Conservation (phyloP, 2,888 invertebrate genomes). For the Eupithecia pulchellata region DNA sequence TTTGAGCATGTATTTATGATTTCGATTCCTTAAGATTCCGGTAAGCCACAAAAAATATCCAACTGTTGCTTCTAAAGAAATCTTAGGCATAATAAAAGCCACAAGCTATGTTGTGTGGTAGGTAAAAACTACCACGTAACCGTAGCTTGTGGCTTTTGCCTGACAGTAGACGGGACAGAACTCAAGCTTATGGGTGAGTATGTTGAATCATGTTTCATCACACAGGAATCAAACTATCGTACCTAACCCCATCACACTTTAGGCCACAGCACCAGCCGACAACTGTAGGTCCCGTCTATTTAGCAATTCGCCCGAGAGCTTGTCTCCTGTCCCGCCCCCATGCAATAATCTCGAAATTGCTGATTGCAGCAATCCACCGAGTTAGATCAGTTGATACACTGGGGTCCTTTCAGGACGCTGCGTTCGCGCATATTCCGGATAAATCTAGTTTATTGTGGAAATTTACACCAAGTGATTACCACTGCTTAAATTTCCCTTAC, state of each 20-base stretch:
- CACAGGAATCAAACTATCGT: no score
- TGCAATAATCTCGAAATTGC: slow-evolving; percentile 76
- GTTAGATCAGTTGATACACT: slow-evolving; percentile 72
- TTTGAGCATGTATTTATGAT: no score
- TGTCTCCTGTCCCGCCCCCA: slow-evolving; percentile 74
- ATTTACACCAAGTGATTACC: not conserved
- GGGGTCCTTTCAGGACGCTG: slow-evolving; percentile 50
- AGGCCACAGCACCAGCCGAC: slow-evolving; percentile 33
- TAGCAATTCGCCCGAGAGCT: slow-evolving; percentile 74
- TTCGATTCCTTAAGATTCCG: no score
- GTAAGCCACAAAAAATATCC: not conserved
- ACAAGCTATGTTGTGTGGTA: no score
- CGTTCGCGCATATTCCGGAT: slow-evolving; percentile 50
- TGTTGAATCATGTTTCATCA: no score
- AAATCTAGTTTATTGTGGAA: not conserved
- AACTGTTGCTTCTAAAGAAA: not conserved
- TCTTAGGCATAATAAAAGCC: not conserved
- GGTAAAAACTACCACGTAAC: no score
- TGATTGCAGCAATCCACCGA: slow-evolving; percentile 80
- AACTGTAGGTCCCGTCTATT: slow-evolving; percentile 62
- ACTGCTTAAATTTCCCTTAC: not conserved
- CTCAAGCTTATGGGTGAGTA: no score
- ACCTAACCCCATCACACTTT: not conserved
- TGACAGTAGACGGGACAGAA: no score
- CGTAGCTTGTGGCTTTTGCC: no score